Percentiles rank a stretch among this genome's conserved stretches.
phyloP scores from a whole-genome alignment of 1,140 invertebrate genomes.

The Drosophila melanica region DNA sequence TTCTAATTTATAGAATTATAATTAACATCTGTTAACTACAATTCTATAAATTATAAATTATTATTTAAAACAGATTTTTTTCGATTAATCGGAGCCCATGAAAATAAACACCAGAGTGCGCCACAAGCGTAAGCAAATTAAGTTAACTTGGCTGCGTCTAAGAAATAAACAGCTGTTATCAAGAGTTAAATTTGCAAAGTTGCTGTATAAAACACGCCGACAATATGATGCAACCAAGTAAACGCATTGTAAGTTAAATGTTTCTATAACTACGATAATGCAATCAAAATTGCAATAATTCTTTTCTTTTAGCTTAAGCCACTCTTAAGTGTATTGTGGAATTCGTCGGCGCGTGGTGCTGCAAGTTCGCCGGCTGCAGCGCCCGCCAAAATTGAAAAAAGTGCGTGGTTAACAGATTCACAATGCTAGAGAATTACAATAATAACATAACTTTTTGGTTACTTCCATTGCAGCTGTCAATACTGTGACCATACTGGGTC shows the following conservation, averaged over 20 bases:
- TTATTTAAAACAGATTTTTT: no score
- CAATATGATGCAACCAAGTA: constrained; percentile 72
- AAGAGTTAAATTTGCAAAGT: constrained; percentile 23
- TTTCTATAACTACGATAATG: not conserved
- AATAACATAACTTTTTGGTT: no score
- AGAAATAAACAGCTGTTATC: constrained; percentile 31
- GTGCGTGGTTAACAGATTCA: constrained; percentile 35
- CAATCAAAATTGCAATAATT: not conserved
- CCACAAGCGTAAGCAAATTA: not conserved
- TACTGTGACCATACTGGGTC: constrained; percentile 92
- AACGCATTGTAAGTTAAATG: constrained; percentile 50
- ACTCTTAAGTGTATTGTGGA: constrained; percentile 44
- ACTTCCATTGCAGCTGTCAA: constrained; percentile 89
- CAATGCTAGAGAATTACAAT: no score
- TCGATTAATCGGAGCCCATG: not conserved
- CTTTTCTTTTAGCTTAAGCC: constrained; percentile 41
- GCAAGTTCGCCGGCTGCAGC: constrained; percentile 51
- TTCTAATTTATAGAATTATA: no score
- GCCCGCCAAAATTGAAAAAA: constrained; percentile 82
- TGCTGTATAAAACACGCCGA: constrained; percentile 30
- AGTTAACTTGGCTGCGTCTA: constrained; percentile 26
- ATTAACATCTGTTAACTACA: no score
- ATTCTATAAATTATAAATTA: no score
- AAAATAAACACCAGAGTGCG: constrained; percentile 7
- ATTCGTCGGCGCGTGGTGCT: constrained; percentile 56